Evolutionary conservation across 2,797 vertebrate species (phyloP).

Genomic region (Myioborus miniatus): DNA sequence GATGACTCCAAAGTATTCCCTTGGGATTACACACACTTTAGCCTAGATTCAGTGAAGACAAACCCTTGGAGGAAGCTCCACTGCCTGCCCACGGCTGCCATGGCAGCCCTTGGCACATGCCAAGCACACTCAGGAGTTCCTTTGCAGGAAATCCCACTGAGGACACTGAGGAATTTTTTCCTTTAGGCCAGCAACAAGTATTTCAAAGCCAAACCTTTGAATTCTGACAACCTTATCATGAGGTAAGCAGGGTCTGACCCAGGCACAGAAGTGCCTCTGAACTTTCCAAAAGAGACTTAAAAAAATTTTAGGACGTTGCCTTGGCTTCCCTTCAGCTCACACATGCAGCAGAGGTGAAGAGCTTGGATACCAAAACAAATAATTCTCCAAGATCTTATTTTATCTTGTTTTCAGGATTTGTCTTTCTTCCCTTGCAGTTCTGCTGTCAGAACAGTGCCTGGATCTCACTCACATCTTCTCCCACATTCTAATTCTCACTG

Average conservation of each 20-base stretch:
- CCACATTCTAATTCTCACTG: not conserved
- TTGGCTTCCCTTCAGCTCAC: not conserved
- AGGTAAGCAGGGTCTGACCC: not conserved
- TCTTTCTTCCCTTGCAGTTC: not conserved
- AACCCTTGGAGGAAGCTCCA: not conserved
- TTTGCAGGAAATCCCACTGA: not conserved
- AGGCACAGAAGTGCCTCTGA: not conserved
- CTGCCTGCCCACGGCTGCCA: not conserved
- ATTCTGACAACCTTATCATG: not conserved
- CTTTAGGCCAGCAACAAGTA: rapidly evolving
- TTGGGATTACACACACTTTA: not conserved
- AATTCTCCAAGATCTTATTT: not conserved
- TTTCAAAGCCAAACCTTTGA: not conserved
- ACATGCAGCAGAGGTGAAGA: not conserved
- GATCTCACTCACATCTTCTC: not conserved
- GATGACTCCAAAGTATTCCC: not conserved
- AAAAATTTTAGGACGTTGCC: not conserved
- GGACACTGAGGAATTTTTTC: not conserved
- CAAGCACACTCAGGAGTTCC: not conserved
- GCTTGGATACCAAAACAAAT: not conserved
- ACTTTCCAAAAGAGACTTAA: not conserved
- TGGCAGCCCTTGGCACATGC: not conserved
- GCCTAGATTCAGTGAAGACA: not conserved
- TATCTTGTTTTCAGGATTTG: not conserved
- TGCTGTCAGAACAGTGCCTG: not conserved